A percentile compares a stretch with the other conserved stretches of the same genome.
These are phyloP conservation scores for Popillia japonica DNA, from an alignment of 1,140 invertebrate genomes.

Conservation along the genomic window DNA sequence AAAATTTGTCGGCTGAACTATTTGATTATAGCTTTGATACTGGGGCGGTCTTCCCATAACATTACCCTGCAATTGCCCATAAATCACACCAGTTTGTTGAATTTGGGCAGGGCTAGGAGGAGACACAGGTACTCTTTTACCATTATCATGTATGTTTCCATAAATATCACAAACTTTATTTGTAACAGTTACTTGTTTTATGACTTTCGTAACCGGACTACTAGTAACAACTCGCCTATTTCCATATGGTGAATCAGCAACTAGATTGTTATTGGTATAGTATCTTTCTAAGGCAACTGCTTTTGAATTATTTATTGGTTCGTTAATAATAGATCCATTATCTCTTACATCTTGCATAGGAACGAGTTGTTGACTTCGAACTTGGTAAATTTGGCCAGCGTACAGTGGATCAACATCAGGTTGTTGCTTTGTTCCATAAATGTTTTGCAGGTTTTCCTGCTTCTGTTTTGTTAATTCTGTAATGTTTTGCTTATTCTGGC, in stretches of 20 bases:
- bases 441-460: constrained; percentile 35
- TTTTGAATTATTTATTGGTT: constrained; percentile 24
- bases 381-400: background rate
- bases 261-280: background rate
- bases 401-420: constrained; percentile 4
- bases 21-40: constrained; percentile 46
- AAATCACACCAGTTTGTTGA: constrained; percentile 54
- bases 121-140: constrained; percentile 35
- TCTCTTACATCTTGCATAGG: constrained; percentile 17
- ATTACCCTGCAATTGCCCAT: constrained; percentile 54
- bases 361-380: background rate
- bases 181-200: constrained; percentile 52
- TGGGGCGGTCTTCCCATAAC: constrained; percentile 35
- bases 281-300: background rate
- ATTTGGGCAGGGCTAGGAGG: constrained; percentile 20
- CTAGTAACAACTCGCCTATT: constrained; percentile 18
- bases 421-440: constrained; percentile 40
- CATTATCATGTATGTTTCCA: constrained; percentile 57
- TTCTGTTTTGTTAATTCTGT: constrained; percentile 7
- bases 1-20: constrained; percentile 47
- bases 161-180: constrained; percentile 60
- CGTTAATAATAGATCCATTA: background rate
- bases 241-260: constrained; percentile 32
- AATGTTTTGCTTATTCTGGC: constrained; percentile 17
- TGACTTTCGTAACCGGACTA: background rate